Evolutionary conservation across 2,888 invertebrate species (phyloP).

Genomic region (Melanotus villosus): DNA sequence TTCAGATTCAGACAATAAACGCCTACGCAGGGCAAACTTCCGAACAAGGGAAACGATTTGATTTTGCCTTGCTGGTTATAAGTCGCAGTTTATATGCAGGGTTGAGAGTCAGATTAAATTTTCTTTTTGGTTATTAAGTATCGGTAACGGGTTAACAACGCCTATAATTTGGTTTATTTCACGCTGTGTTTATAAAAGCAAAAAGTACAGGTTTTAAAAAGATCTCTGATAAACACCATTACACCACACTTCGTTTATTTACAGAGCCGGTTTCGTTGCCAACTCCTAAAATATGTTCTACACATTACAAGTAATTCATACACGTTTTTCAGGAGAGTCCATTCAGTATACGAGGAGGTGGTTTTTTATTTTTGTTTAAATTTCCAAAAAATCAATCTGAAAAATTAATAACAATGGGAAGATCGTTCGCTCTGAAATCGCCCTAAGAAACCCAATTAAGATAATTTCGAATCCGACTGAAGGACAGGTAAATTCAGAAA

Average conservation of each 20-base stretch:
- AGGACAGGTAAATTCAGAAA: too few species aligned
- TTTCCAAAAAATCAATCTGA: too few species aligned
- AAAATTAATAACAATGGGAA: too few species aligned
- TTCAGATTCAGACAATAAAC: neutral
- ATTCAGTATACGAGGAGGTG: neutral
- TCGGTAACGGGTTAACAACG: neutral
- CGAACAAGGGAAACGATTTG: too few species aligned
- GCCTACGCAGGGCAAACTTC: neutral
- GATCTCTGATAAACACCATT: conserved; percentile 23
- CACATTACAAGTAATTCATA: conserved; percentile 16
- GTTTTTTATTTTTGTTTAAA: too few species aligned
- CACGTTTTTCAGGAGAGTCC: neutral
- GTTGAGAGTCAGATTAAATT: neutral
- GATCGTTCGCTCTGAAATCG: too few species aligned
- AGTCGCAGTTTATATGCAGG: too few species aligned
- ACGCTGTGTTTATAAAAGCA: conserved; percentile 6
- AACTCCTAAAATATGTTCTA: conserved; percentile 22
- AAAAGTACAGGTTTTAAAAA: conserved; percentile 21
- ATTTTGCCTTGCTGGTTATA: too few species aligned
- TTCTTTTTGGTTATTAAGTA: neutral
- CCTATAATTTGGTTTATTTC: conserved; percentile 2
- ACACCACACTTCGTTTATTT: conserved; percentile 25
- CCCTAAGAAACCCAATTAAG: too few species aligned
- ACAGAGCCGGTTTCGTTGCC: conserved; percentile 26
- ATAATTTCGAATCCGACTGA: too few species aligned